phyloP scores from a whole-genome alignment of 2,888 invertebrate species.

The Scaptomyza reducta region DNA sequence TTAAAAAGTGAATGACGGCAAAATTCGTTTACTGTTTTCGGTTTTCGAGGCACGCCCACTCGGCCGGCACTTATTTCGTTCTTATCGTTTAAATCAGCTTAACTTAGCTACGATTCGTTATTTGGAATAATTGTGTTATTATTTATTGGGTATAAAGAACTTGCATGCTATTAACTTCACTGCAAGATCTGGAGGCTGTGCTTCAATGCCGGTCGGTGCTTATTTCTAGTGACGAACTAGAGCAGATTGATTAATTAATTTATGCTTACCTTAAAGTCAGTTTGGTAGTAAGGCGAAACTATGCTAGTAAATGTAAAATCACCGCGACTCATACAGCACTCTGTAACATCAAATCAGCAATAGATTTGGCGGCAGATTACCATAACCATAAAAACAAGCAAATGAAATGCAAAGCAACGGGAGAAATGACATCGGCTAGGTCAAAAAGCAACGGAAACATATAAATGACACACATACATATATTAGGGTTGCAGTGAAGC shows the following conservation, averaged over 20 bases:
- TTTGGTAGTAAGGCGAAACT: slow-evolving; percentile 24
- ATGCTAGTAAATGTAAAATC: slow-evolving; percentile 57
- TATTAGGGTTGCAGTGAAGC: slow-evolving; percentile 35
- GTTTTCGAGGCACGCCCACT: slow-evolving; percentile 33
- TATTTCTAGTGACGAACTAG: slow-evolving; percentile 25
- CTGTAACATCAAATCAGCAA: slow-evolving; percentile 50
- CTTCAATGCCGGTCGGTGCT: too few species aligned
- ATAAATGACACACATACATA: too few species aligned
- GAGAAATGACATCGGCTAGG: slow-evolving; percentile 16
- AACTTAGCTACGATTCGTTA: background rate
- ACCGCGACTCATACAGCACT: slow-evolving; percentile 62
- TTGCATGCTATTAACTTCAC: slow-evolving; percentile 48
- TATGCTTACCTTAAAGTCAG: too few species aligned
- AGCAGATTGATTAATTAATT: slow-evolving; percentile 27
- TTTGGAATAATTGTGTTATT: slow-evolving; percentile 3
- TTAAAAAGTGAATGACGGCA: slow-evolving; percentile 51
- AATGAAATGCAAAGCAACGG: slow-evolving; percentile 42
- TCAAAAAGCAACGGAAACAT: slow-evolving; percentile 1
- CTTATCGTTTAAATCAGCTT: slow-evolving; percentile 7
- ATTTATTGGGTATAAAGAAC: background rate
- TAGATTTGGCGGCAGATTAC: slow-evolving; percentile 28
- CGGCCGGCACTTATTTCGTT: background rate
- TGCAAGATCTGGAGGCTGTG: slow-evolving; percentile 20
- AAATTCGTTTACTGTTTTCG: slow-evolving; percentile 19
- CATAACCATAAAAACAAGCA: slow-evolving; percentile 38